Evolutionary conservation across 2,888 invertebrate genomes (phyloP).

Genomic region (Eueremaeus valkanovi): DNA sequence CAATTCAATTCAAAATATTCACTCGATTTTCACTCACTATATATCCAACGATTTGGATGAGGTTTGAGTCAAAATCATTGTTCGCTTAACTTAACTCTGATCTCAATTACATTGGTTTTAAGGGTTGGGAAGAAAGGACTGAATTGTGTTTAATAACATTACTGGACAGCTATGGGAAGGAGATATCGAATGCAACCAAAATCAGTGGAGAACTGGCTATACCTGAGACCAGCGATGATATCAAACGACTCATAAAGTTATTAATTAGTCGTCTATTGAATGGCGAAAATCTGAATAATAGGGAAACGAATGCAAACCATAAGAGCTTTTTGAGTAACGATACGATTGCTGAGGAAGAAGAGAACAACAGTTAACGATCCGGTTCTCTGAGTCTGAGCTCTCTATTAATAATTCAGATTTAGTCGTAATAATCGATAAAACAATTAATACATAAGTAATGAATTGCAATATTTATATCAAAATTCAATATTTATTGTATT

Average conservation of each 20-base stretch:
- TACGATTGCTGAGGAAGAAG: constrained; percentile 18
- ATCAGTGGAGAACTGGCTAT: constrained; percentile 43
- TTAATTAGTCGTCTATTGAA: constrained; percentile 42
- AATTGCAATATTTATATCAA: too few species aligned
- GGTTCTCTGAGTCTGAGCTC: too few species aligned
- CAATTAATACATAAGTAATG: too few species aligned
- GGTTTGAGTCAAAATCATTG: constrained; percentile 49
- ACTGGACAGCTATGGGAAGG: constrained; percentile 57
- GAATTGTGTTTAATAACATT: constrained; percentile 65
- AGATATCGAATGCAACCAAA: constrained; percentile 39
- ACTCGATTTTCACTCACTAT: constrained; percentile 51
- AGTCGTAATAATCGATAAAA: too few species aligned
- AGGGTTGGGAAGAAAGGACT: constrained; percentile 77
- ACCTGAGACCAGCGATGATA: constrained; percentile 43
- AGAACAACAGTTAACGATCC: too few species aligned
- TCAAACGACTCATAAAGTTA: constrained; percentile 44
- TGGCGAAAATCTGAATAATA: background rate
- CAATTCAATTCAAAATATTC: constrained; percentile 50
- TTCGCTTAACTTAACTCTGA: background rate
- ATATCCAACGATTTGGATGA: constrained; percentile 52
- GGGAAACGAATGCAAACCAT: background rate
- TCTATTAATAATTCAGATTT: too few species aligned
- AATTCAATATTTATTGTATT: too few species aligned
- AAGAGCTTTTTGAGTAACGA: background rate
- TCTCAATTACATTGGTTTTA: constrained; percentile 45